phyloP scores from a whole-genome alignment of 2,888 invertebrate genomes.

The Scaeva pyrastri region DNA sequence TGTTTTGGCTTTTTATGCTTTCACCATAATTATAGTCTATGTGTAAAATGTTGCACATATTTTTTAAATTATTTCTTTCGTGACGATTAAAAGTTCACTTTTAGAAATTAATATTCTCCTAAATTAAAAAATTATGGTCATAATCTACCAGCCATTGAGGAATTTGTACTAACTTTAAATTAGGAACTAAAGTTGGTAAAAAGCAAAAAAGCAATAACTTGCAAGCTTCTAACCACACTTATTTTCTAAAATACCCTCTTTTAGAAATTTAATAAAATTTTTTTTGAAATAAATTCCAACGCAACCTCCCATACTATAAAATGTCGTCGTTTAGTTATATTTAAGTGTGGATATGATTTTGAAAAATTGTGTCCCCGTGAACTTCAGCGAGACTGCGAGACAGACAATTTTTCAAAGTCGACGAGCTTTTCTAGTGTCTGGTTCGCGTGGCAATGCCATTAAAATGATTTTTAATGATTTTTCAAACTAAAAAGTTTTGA shows the following conservation, averaged over 20 bases:
- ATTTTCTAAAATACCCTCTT: too few species aligned
- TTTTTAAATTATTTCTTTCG: too few species aligned
- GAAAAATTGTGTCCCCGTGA: background rate
- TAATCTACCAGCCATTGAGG: too few species aligned
- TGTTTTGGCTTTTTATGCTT: constrained; percentile 24
- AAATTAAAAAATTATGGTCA: too few species aligned
- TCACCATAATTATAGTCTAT: constrained; percentile 11
- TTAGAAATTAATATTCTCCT: too few species aligned
- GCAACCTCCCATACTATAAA: background rate
- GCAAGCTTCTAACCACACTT: too few species aligned
- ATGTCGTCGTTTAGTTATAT: background rate
- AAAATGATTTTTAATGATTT: constrained; percentile 8
- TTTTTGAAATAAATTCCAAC: background rate
- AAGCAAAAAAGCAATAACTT: too few species aligned
- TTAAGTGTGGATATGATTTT: constrained; percentile 1
- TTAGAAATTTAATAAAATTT: too few species aligned
- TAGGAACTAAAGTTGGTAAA: too few species aligned
- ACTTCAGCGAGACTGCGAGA: constrained; percentile 1
- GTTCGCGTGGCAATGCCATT: constrained; percentile 17
- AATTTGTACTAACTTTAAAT: too few species aligned
- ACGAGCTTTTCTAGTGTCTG: background rate
- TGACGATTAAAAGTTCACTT: too few species aligned
- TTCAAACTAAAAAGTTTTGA: background rate
- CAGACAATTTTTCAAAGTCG: constrained; percentile 10
- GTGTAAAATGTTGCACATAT: background rate